These are phyloP conservation scores for Proisotoma minuta DNA, from an alignment of 2,888 invertebrate genomes.

Conservation along the genomic window DNA sequence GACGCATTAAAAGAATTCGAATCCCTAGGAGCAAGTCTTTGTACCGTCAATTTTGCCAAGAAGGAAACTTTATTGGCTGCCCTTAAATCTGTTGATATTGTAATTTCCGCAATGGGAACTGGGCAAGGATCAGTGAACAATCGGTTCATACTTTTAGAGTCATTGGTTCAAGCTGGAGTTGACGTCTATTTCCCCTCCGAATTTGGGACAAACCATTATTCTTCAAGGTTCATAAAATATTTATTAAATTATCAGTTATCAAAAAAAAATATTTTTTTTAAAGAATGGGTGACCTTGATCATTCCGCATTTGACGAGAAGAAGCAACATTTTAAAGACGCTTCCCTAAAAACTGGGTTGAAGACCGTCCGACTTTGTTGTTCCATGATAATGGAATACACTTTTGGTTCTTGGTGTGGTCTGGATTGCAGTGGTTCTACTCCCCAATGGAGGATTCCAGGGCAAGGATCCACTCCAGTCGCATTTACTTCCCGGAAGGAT, in stretches of 20 bases:
- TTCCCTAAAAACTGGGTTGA: not conserved
- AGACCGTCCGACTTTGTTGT: not conserved
- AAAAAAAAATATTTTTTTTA: not conserved
- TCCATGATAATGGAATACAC: slow-evolving; percentile 5
- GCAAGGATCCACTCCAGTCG: not conserved
- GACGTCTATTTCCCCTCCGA: slow-evolving; percentile 7
- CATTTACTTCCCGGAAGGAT: not conserved
- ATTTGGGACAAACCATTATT: slow-evolving; percentile 3
- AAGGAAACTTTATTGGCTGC: not conserved
- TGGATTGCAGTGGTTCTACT: not conserved
- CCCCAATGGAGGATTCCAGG: slow-evolving; percentile 1
- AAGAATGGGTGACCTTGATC: not conserved
- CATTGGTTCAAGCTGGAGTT: not conserved
- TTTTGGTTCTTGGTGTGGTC: not conserved
- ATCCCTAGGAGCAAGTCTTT: not conserved
- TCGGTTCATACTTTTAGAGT: not conserved
- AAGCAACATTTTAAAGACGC: not conserved
- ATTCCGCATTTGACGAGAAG: not conserved
- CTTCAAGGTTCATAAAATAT: not conserved
- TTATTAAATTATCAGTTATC: not conserved
- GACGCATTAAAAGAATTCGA: not conserved
- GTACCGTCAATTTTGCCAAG: not conserved
- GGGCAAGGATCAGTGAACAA: not conserved
- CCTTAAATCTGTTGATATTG: not conserved
- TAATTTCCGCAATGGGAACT: slow-evolving; percentile 4